phyloP scores from a whole-genome alignment of 1,140 invertebrate species.

The Capitella teleta region DNA sequence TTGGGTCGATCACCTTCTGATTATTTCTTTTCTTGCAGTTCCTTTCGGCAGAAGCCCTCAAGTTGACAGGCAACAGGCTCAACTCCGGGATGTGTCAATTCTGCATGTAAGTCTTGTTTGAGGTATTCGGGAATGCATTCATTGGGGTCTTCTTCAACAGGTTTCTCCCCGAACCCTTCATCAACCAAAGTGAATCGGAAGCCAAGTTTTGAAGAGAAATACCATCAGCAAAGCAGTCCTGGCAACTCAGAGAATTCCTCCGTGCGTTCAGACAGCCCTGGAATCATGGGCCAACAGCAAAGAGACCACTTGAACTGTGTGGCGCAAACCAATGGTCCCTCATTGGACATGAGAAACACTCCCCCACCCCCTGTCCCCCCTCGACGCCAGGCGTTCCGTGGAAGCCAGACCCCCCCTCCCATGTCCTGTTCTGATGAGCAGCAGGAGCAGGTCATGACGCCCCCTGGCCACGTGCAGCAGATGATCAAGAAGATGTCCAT shows the following conservation, averaged over 20 bases:
- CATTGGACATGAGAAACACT: slow-evolving; percentile 39
- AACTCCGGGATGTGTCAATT: too few species aligned
- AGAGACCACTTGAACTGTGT: slow-evolving; percentile 7
- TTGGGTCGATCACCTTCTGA: too few species aligned
- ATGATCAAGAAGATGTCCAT: slow-evolving; percentile 76
- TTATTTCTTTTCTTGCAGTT: too few species aligned
- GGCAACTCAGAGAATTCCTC: slow-evolving; percentile 69
- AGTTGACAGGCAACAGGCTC: too few species aligned
- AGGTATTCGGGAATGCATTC: too few species aligned
- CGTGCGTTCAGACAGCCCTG: slow-evolving; percentile 75
- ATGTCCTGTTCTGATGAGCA: slow-evolving; percentile 11
- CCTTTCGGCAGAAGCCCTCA: too few species aligned
- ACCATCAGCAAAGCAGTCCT: slow-evolving; percentile 58
- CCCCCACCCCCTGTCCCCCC: slow-evolving; percentile 65
- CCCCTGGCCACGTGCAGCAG: slow-evolving; percentile 58
- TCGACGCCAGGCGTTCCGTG: slow-evolving; percentile 15
- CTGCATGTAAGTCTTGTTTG: too few species aligned
- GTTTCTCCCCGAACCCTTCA: too few species aligned
- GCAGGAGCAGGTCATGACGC: slow-evolving; percentile 17
- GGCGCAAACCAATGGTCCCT: slow-evolving; percentile 34
- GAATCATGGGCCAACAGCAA: slow-evolving; percentile 25
- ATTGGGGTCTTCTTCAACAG: too few species aligned
- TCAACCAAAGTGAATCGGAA: slow-evolving; percentile 54
- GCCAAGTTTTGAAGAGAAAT: slow-evolving; percentile 60
- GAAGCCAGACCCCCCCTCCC: slow-evolving; percentile 1